Conservation (phyloP, 2,797 vertebrate genomes). For the Mormyrops attenuatus region DNA sequence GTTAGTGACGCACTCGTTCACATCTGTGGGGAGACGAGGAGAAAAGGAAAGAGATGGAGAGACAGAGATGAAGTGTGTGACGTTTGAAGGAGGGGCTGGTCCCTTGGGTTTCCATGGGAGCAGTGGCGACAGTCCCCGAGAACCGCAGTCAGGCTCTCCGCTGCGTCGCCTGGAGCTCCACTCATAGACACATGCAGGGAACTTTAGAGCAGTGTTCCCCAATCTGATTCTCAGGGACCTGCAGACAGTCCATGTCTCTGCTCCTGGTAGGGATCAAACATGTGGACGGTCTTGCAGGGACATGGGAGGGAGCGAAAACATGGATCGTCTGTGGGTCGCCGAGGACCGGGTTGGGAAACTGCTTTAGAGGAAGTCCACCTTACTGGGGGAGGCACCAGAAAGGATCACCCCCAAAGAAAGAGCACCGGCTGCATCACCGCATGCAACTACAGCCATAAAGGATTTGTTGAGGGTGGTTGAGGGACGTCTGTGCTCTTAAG, state of each 20-base stretch:
- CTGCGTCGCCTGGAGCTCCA: neutral
- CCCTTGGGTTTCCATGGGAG: constrained; percentile 1
- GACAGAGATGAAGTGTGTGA: constrained; percentile 15
- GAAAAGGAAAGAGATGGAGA: constrained; percentile 1
- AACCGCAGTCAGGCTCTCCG: neutral
- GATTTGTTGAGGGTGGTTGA: constrained; percentile 13
- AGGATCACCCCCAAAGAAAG: neutral
- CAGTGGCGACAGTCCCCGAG: neutral
- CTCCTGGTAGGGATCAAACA: neutral
- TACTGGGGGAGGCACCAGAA: neutral
- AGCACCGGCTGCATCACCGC: neutral
- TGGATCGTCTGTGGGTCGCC: neutral
- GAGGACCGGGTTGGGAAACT: neutral
- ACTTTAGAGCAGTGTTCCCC: constrained; percentile 3
- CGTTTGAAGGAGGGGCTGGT: constrained; percentile 15
- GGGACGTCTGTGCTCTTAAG: constrained; percentile 32
- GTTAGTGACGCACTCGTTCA: constrained; percentile 79
- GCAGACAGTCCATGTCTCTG: neutral
- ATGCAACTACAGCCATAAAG: neutral
- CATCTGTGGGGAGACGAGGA: constrained; percentile 58
- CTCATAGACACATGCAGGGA: constrained; percentile 10
- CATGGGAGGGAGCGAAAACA: neutral
- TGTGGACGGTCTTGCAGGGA: neutral
- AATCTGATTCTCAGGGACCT: neutral
- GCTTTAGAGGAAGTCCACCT: constrained; percentile 23